Evolutionary conservation across 2,888 invertebrate species (phyloP), one percentile per base, ranked within the genome.

Genomic region (Cyaniris semiargus): DNA sequence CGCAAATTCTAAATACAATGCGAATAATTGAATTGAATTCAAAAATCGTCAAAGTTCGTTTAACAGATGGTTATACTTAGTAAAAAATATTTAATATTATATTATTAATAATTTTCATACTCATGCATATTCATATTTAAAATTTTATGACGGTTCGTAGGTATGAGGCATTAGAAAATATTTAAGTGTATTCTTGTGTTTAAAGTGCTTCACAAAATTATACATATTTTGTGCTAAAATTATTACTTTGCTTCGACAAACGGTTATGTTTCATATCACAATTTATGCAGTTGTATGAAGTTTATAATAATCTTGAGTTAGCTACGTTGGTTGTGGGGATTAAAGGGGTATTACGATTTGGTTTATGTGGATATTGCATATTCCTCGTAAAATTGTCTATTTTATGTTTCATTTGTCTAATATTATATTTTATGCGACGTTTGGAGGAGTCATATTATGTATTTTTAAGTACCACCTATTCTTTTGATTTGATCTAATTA

Each of bases 11-110:
- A 18, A 31, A 66, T 31, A 31, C 66, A 66, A 27, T 66, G 66
- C 27, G 23, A 27, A 15, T 74, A 70, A 34, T 74, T 74, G 27
- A 48, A 48, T 74, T 74, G 8, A 27, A 53, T 74, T 23, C 31
- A 53, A 74, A 53, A 18, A 27, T 74, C 44, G 74, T 74, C 74
- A 72, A 23, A 74, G 53, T 53, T 53, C 18, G 74, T 48, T 74
- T 74, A 74, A 27, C 53, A 27, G 74, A 7, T 74, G 74, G 23
- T 27, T 53, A 27, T 66, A 27, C 66, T 27, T 44, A 48, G 44
- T 18, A 23, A 53, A 48, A 53, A 74, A 23, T 44, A 44, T n/a
- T n/a, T n/a, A n/a, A n/a, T n/a, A n/a, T n/a, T n/a, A n/a, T n/a
- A n/a, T n/a, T 44, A 27, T 27, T 2, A 31, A 72, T 72, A 18